Base-by-base conservation (phyloP, 2,113 vertebrate species). In the Chaetodon trifascialis region DNA sequence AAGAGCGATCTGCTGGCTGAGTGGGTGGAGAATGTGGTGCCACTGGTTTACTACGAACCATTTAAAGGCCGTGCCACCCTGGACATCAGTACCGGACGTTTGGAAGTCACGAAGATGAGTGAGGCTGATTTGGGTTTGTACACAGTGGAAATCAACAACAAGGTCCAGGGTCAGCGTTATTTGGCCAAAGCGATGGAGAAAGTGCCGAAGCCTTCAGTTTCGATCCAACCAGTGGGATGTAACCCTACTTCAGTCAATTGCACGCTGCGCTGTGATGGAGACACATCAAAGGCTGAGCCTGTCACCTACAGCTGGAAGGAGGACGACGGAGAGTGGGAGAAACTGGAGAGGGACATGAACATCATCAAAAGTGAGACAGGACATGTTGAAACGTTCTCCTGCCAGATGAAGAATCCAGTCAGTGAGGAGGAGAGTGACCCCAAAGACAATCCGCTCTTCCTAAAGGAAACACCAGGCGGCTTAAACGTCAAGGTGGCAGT, bases 191-290 rank as follows among this genome's bases (percentile, higher is more conserved):
- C 2, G 0, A 1, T 92, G 40, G 0, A 1, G 0, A 0, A 4
- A 0, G 56, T 92, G 0, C 0, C 36, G 0, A 0, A 1, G 0
- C 77, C 72, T 0, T 0, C 0, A 0, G 23, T 85, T 0, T 9
- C 2, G 7, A 0, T 68, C 0, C n/a, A 0, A 11, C 68, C 89
- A 0, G 0, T 79, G 49, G 1, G 0, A 0, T 91, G 91, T 17
- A 0, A 0, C 0, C 0, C 0, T 0, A 0, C 0, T 0, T 16
- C 4, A 0, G 0, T 0, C 0, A 0, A 0, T 0, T 87, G 82
- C 3, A 1, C 0, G 0, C 2, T 2, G 21, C 2, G 0, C 19
- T 93, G 90, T 12, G 21, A 6, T 0, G 59, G 2, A 21, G 0
- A n/a, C 2, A 3, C 10, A 2, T 0, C 0, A 0, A 30, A 0